Conservation (phyloP, 1,140 invertebrate genomes). For the Wiebesia pumilae region DNA sequence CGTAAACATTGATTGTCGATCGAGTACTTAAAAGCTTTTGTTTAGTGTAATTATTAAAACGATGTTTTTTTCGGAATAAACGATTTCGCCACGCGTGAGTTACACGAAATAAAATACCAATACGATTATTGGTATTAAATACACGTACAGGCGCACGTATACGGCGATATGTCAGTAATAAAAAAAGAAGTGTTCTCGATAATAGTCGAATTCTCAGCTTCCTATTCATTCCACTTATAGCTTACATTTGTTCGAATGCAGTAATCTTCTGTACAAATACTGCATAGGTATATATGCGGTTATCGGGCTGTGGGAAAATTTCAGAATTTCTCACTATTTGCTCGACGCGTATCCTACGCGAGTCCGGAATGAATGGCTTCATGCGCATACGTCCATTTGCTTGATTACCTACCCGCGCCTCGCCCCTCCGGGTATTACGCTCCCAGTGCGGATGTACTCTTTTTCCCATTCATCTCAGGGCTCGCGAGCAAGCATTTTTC, state of each 20-base stretch:
- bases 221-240: not conserved
- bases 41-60: too few species aligned
- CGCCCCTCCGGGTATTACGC: constrained; percentile 17
- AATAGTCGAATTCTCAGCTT: not conserved
- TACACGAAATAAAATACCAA: too few species aligned
- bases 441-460: not conserved
- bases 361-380: not conserved
- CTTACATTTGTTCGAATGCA: not conserved
- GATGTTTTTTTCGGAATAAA: too few species aligned
- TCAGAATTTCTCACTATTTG: constrained; percentile 22
- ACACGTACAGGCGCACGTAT: not conserved
- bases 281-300: not conserved
- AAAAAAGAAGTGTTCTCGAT: not conserved
- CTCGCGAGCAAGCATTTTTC: not conserved
- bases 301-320: constrained; percentile 1
- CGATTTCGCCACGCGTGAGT: too few species aligned
- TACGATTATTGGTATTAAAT: not conserved
- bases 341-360: not conserved
- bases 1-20: too few species aligned
- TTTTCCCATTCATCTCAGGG: not conserved
- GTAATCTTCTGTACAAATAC: not conserved
- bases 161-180: not conserved
- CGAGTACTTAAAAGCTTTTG: too few species aligned
- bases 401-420: constrained; percentile 31
- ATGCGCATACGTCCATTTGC: constrained; percentile 38